Conservation (phyloP, 2,888 invertebrate species). For the Leptinotarsa tumamoca region DNA sequence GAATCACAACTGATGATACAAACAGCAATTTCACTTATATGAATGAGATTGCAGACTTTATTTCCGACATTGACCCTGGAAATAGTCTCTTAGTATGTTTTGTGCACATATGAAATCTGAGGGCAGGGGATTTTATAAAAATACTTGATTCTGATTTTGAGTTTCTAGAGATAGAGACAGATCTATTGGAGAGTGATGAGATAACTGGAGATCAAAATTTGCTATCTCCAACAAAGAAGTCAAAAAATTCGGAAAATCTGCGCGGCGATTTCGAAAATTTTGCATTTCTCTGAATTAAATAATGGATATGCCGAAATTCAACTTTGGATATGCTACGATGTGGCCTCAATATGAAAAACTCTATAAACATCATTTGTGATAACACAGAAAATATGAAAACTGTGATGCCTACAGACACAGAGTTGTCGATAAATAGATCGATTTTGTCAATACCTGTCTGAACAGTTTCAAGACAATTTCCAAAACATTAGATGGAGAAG, state of each 20-base stretch:
- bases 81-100: slow-evolving; percentile 49
- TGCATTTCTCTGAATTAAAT: slow-evolving; percentile 38
- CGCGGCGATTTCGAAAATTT: slow-evolving; percentile 39
- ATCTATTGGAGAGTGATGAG: slow-evolving; percentile 26
- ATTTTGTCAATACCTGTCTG: slow-evolving; percentile 34
- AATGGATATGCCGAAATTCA: slow-evolving; percentile 40
- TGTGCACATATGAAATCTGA: slow-evolving; percentile 49
- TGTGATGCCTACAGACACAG: slow-evolving; percentile 18
- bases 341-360: slow-evolving; percentile 31
- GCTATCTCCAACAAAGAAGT: slow-evolving; percentile 24
- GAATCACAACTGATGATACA: slow-evolving; percentile 48
- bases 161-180: slow-evolving; percentile 26
- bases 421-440: slow-evolving; percentile 23
- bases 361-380: slow-evolving; percentile 24
- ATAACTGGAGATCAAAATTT: slow-evolving; percentile 16
- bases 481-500: slow-evolving; percentile 41
- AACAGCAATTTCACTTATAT: slow-evolving; percentile 48
- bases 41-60: slow-evolving; percentile 37
- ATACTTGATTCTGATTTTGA: slow-evolving; percentile 29
- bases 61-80: slow-evolving; percentile 40
- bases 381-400: slow-evolving; percentile 26
- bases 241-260: slow-evolving; percentile 41
- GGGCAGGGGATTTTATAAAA: slow-evolving; percentile 38
- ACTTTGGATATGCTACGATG: slow-evolving; percentile 36
- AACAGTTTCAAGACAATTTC: slow-evolving; percentile 42